Evolutionary conservation across 2,113 vertebrate genomes (phyloP).

Genomic region (Eulemur rufifrons): DNA sequence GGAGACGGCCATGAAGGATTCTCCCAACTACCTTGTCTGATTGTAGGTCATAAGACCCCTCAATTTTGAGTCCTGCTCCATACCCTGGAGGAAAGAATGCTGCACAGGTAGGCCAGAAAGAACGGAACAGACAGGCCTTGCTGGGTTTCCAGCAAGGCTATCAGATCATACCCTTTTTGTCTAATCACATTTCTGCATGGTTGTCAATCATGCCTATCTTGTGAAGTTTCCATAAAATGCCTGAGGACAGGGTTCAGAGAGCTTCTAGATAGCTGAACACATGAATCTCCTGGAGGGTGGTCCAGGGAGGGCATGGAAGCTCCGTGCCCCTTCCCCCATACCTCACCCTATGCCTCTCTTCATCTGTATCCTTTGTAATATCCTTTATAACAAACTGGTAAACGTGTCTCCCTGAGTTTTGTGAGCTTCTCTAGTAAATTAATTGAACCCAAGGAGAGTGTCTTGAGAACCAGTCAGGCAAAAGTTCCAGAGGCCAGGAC

Average conservation of each 20-base stretch:
- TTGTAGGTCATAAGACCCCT: neutral
- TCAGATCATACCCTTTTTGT: neutral
- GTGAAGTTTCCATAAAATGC: neutral
- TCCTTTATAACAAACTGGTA: neutral
- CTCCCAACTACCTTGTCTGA: neutral
- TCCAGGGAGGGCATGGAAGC: neutral
- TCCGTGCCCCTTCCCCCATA: neutral
- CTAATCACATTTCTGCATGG: neutral
- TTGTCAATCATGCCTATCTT: neutral
- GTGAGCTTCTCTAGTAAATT: neutral
- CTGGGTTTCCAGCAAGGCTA: neutral
- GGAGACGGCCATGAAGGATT: neutral
- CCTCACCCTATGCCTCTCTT: neutral
- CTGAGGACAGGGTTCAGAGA: neutral
- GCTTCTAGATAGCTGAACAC: neutral
- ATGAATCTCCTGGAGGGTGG: neutral
- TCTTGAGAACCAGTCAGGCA: neutral
- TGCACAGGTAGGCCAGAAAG: neutral
- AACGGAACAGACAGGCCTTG: neutral
- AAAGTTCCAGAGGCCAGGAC: neutral
- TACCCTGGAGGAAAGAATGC: neutral
- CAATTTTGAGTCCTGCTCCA: too few species aligned
- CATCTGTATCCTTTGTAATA: neutral
- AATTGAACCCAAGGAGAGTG: neutral
- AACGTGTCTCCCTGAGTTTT: neutral